Percentiles rank a stretch among this genome's conserved stretches.
These are phyloP conservation scores for Bungarus multicinctus DNA, from an alignment of 2,113 vertebrate species.

Conservation along the genomic window DNA sequence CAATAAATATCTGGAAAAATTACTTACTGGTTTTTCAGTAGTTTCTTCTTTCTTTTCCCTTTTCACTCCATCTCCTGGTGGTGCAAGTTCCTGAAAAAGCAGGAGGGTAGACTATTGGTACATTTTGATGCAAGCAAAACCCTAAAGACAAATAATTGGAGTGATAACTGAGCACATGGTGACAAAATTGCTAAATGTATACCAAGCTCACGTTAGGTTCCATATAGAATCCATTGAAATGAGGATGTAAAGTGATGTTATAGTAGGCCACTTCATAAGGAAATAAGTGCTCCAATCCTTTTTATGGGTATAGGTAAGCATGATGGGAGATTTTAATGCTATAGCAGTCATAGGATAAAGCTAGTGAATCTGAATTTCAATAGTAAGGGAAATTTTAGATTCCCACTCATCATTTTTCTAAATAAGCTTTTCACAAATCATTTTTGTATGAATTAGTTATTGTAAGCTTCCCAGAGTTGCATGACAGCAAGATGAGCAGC, in stretches of 20 bases:
- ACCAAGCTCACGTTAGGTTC: background rate
- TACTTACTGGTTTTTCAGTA: conserved; percentile 4
- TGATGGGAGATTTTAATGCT: background rate
- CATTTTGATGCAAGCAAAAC: background rate
- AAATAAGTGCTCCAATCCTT: background rate
- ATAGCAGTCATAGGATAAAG: too few relatives aligned
- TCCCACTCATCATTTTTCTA: background rate
- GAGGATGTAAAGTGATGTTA: too few relatives aligned
- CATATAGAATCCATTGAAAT: background rate
- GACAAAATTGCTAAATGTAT: background rate
- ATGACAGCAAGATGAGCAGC: background rate
- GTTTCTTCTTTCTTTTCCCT: background rate
- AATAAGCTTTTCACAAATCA: background rate
- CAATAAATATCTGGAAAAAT: background rate
- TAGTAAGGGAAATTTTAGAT: background rate
- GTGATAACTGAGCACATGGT: background rate
- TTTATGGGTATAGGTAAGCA: background rate
- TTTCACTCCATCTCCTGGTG: background rate
- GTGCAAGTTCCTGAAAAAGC: conserved; percentile 21
- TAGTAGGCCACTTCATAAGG: background rate
- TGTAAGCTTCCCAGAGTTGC: background rate
- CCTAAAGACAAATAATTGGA: background rate
- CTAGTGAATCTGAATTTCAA: background rate
- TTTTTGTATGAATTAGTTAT: background rate
- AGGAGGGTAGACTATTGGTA: too few relatives aligned